Evolutionary conservation across 1,140 invertebrate genomes (phyloP).

Genomic region (Brachionus angularis): DNA sequence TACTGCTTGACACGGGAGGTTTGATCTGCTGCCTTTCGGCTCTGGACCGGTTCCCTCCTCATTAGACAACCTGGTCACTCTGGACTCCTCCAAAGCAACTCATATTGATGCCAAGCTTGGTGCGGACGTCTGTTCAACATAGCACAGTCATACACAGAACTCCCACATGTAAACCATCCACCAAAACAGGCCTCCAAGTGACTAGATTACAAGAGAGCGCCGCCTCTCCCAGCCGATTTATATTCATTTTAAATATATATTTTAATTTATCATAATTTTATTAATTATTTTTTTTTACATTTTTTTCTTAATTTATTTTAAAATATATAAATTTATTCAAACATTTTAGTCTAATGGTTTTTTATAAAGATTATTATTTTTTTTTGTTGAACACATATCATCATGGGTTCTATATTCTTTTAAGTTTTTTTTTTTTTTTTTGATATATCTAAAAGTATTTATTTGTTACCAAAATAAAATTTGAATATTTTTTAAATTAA

Average conservation of each 20-base stretch:
- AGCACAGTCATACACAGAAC: constrained; percentile 54
- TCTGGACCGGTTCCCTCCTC: constrained; percentile 92
- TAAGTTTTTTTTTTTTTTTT: no score
- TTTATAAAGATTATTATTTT: no score
- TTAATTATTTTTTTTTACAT: no score
- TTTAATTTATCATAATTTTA: no score
- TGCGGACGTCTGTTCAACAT: constrained; percentile 64
- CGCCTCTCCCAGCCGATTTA: constrained; percentile 67
- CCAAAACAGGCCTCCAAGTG: constrained; percentile 77
- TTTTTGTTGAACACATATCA: no score
- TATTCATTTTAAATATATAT: neutral
- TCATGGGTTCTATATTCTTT: no score
- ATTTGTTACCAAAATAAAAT: no score
- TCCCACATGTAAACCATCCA: constrained; percentile 80
- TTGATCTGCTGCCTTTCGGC: constrained; percentile 93
- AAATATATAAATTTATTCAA: no score
- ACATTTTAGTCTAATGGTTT: no score
- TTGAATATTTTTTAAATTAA: no score
- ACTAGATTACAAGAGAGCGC: constrained; percentile 87
- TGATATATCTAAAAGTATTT: no score
- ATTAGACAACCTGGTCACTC: constrained; percentile 76
- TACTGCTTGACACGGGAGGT: constrained; percentile 91
- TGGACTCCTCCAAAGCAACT: constrained; percentile 69
- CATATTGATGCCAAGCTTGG: constrained; percentile 84
- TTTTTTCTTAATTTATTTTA: no score